Evolutionary conservation across 1,140 invertebrate genomes (phyloP), one percentile per base, ranked within the genome.

Genomic region (Drosophila obscura): DNA sequence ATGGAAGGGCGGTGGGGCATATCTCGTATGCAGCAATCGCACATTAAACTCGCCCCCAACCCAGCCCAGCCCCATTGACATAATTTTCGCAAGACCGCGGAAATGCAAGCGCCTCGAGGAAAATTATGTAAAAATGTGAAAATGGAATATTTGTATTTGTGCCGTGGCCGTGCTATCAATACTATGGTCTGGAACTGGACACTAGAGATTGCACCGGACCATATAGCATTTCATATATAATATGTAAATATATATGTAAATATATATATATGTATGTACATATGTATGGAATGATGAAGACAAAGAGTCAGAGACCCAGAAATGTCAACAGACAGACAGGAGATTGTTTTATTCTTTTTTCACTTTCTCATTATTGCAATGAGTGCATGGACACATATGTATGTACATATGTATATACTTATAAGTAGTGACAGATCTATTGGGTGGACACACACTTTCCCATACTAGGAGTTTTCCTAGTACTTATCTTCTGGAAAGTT

Each of bases 81-180:
- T 88, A 52, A 56, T 73, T 80, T 83, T 78, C 64, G 71, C 83
- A 78, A 87, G 66, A 82, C 28, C 61, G 44, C 44, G 43, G 56
- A 73, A 63, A 49, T 58, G 55, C 41, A 59, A 61, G 65, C 58
- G 24, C 19, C n/a, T 26, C 53, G 24, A 66, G 72, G 65, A 75
- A 39, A 71, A 78, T 83, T 74, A 62, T 59, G 62, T 45, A 66
- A 61, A 61, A 61, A 39, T 13, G 35, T 5, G 35, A 39, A 39
- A 39, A 39, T 39, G 35, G 4, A 39, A 39, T 39, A 39, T 39
- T 39, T 39, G 68, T 69, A 71, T 45, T 57, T 26, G 62, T 59
- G 68, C 39, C 52, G 15, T 39, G 59, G 50, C 24, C 45, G 22
- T 39, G 11, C 35, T 39, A 57, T 39, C 55, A 59, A 39, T 31